Conservation (phyloP, 2,888 invertebrate species). For the Didymodactylos carnosus region DNA sequence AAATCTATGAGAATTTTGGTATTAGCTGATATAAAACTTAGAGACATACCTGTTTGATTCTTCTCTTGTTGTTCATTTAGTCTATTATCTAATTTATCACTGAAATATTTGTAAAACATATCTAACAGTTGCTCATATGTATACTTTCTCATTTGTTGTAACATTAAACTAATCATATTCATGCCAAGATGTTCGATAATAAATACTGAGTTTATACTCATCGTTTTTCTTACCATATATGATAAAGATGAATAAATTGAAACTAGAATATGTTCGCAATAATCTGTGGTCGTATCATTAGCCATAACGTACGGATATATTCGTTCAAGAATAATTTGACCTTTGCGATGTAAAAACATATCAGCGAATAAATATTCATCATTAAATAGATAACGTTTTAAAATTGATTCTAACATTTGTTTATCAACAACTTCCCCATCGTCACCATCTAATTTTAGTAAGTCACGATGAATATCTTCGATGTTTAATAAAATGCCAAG, state of each 20-base stretch:
- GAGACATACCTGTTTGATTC: too few relatives aligned
- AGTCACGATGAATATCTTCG: neutral
- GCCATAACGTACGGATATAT: neutral
- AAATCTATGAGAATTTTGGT: too few relatives aligned
- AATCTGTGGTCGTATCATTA: neutral
- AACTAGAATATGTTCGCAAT: neutral
- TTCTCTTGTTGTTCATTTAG: neutral
- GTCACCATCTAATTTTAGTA: neutral
- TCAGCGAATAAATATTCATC: neutral
- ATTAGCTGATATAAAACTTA: too few relatives aligned
- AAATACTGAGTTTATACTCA: neutral
- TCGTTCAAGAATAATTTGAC: neutral
- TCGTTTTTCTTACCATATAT: neutral
- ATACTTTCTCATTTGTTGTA: neutral
- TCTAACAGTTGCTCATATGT: neutral
- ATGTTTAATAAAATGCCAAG: neutral
- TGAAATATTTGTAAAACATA: neutral
- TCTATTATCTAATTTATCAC: neutral
- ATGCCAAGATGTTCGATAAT: neutral
- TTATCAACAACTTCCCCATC: neutral
- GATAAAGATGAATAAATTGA: neutral
- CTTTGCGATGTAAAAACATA: neutral
- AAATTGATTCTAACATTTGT: neutral
- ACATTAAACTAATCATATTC: neutral
- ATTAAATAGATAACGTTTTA: neutral